Base-by-base conservation (phyloP, 2,888 invertebrate species). In the Electrophaes corylata region DNA sequence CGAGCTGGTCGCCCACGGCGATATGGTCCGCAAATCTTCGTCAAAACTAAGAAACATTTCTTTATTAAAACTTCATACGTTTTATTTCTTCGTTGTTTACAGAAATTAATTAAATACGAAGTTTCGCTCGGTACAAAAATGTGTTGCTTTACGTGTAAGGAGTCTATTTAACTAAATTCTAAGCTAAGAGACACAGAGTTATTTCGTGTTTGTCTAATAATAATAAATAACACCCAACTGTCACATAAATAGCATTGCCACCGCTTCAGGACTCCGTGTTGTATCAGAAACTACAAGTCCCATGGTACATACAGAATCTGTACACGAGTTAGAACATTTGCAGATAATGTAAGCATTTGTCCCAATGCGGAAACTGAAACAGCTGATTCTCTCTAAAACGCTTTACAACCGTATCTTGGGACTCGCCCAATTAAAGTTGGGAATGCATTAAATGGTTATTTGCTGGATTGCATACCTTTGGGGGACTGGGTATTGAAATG, bases 1-100 rank as follows among this genome's bases (percentile, higher is more conserved):
- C 55, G 93, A 94, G 77, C 94, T 95, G 63, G 94, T 94, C 43
- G 95, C 94, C 95, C 95, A 95, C n/a, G 95, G 95, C 37, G 93
- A 93, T 75, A 95, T 92, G 57, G 94, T 94, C 60, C 95, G 92
- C 64, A 95, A 86, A 76, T 95, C 94, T 77, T 94, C 94, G 69
- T 93, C 93, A 73, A 94, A 94, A 70, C 93, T 92, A 71, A 53
- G 50, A 49, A 61, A 62, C 51, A 65, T 64, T 53, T 61, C 65
- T 67, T 64, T 64, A 64, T 62, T 47, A 62, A 56, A 66, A 54
- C 45, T 44, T 37, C 35, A 55, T 11, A 33, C n/a, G 20, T 35
- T 23, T 45, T 29, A n/a, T 29, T 23, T 43, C 16, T 37, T 37
- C n/a, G 16, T 16, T 16, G 37, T 37, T 37, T 16, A 10, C 26